phyloP scores from a whole-genome alignment of 2,888 invertebrate genomes.

The Troides helena region DNA sequence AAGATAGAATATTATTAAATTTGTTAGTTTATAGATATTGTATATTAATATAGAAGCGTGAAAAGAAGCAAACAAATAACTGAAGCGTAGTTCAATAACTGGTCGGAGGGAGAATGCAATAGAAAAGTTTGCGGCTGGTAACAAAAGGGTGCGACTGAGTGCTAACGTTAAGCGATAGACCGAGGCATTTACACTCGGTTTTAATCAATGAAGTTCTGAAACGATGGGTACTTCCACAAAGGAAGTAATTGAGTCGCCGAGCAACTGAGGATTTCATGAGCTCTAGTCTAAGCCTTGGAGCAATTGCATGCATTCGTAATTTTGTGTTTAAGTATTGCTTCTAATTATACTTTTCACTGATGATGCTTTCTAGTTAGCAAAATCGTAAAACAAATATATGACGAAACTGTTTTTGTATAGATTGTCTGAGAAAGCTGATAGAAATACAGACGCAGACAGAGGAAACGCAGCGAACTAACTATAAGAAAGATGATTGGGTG shows the following conservation, averaged over 20 bases:
- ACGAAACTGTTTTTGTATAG: neutral
- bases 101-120: conserved; percentile 2
- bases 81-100: conserved; percentile 19
- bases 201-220: conserved; percentile 75
- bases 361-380: no score
- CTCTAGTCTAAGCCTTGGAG: conserved; percentile 42
- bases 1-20: neutral
- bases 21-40: neutral
- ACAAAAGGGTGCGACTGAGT: conserved; percentile 50
- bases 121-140: conserved; percentile 35
- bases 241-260: conserved; percentile 69
- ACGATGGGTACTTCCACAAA: conserved; percentile 64
- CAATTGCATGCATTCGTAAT: conserved; percentile 10
- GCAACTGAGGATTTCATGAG: conserved; percentile 47
- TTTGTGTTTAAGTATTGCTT: neutral
- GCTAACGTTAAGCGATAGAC: conserved; percentile 43
- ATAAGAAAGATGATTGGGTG: neutral
- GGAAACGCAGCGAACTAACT: neutral
- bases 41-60: neutral
- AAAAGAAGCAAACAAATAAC: neutral
- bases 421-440: neutral
- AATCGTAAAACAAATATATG: no score
- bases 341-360: neutral
- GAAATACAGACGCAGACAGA: neutral
- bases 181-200: conserved; percentile 63